Base-by-base conservation (phyloP, 2,797 vertebrate genomes). In the Choloepus didactylus region DNA sequence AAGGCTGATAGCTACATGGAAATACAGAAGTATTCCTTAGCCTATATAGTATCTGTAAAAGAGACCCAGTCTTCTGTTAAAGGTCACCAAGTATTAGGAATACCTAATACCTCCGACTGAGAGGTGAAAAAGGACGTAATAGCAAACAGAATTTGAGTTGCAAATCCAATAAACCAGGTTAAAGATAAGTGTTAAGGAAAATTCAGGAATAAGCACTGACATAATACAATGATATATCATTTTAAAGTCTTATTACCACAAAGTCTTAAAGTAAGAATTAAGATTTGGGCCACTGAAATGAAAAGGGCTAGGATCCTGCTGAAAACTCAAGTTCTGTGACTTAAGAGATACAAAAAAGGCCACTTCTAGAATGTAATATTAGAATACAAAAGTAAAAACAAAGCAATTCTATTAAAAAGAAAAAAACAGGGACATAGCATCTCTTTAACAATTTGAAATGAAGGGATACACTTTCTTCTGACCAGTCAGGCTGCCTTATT, bases 151-250 rank as follows among this genome's bases (percentile, higher is more conserved):
- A 79, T 35, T 79, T 38, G 60, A 91, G 62, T 8, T 92, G 54
- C 49, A 81, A 93, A 89, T 38, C 72, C 86, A 94, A n/a, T 60
- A 60, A 92, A 77, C 38, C 25, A 62, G 59, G 23, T 67, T 76
- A 83, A 89, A 87, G 87, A 91, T 35, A 87, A 93, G 23, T 49
- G 18, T 23, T 67, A 80, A 96, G 70, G n/a, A 81, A 96, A 87
- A 85, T 49, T 83, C 6, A 95, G 79, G 19, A 91, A 11, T 80
- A 93, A 92, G 27, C 35, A 79, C n/a, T 35, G 35, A 91, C 16
- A 41, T 95, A 89, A 92, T 21, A 83, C 6, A 77, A 66, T 1
- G 1, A 64, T 75, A 31, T 89, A 83, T 41, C 25, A 59, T 54
- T 62, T 62, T 82, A 81, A 88, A 73, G 41, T 4, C 16, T 91